These are phyloP conservation scores for Semaprochilodus insignis DNA, from an alignment of 2,797 vertebrate species.

Conservation along the genomic window DNA sequence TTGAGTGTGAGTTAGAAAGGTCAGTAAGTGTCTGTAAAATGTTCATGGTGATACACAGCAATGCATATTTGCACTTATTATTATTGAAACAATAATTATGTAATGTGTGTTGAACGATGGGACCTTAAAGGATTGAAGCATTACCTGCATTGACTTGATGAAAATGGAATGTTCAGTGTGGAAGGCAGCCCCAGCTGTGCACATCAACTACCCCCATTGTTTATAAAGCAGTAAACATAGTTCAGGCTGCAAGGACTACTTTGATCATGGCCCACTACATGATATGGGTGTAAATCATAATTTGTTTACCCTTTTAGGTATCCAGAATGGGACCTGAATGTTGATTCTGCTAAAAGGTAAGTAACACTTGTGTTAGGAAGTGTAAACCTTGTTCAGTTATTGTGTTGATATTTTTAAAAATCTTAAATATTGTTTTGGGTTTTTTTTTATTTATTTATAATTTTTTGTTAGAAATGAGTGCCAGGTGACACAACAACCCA, in stretches of 20 bases:
- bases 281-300: neutral
- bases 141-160: no score
- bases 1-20: no score
- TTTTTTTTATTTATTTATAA: neutral
- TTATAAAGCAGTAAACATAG: neutral
- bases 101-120: no score
- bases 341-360: constrained; percentile 68
- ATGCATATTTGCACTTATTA: no score
- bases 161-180: no score
- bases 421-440: neutral
- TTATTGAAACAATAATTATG: no score
- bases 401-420: neutral
- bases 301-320: constrained; percentile 64
- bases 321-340: constrained; percentile 76
- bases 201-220: no score
- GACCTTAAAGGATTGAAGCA: no score
- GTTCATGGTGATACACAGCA: no score
- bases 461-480: constrained; percentile 25
- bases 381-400: neutral
- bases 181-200: no score
- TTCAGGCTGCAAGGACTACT: neutral
- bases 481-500: neutral
- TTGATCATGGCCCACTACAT: neutral
- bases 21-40: neutral
- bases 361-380: constrained; percentile 1